These are phyloP conservation scores for Crotalus tigris DNA, from an alignment of 2,113 vertebrate genomes.

Conservation along the genomic window DNA sequence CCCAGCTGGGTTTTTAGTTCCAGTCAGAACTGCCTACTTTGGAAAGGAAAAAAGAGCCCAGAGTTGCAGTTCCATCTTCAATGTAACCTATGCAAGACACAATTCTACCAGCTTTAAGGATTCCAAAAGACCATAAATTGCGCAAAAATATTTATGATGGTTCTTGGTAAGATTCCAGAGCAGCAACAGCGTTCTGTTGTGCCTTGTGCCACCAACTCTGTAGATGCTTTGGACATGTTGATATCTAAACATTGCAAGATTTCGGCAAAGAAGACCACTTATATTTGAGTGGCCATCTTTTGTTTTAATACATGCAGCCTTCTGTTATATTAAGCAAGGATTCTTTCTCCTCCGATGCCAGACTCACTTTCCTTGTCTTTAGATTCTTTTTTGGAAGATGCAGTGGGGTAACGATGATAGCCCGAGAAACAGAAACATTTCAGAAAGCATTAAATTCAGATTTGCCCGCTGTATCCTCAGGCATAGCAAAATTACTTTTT, in stretches of 20 bases:
- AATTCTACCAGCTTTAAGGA: background rate
- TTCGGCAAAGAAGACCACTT: background rate
- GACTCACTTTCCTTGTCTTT: background rate
- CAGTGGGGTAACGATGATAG: conserved; percentile 53
- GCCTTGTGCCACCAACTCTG: background rate
- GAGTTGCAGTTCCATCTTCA: background rate
- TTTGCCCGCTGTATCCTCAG: conserved; percentile 29
- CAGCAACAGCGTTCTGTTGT: background rate
- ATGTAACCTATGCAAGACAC: background rate
- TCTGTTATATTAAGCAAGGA: background rate
- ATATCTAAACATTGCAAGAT: background rate
- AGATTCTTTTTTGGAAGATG: conserved; percentile 22
- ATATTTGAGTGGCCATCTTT: background rate
- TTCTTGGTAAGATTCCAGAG: background rate
- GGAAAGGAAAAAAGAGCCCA: background rate
- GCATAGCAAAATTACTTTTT: conserved; percentile 41
- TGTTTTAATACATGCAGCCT: background rate
- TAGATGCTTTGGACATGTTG: background rate
- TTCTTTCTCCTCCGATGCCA: background rate
- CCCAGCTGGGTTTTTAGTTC: background rate
- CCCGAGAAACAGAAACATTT: conserved; percentile 41
- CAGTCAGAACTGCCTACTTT: background rate
- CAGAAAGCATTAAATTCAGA: conserved; percentile 25
- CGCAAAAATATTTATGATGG: background rate
- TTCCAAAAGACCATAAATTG: background rate